Percentiles rank a stretch among this genome's conserved stretches.
Conservation (phyloP, 2,888 invertebrate species). For the Lasioglossum zephyrum region DNA sequence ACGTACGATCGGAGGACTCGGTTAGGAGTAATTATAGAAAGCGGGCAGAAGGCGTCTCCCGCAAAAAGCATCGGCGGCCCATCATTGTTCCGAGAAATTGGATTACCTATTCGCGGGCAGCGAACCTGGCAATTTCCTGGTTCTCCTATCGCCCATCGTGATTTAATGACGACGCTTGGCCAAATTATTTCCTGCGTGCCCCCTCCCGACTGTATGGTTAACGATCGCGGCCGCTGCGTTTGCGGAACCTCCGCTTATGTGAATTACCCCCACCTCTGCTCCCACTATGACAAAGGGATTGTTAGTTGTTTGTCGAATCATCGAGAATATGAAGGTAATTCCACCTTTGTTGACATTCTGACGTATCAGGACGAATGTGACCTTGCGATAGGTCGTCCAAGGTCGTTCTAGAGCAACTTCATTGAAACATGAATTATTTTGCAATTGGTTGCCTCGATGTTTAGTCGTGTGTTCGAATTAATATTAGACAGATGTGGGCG, state of each 20-base stretch:
- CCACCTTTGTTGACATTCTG: background rate
- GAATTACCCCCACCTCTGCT: slow-evolving; percentile 36
- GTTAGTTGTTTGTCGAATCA: background rate
- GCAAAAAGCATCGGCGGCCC: slow-evolving; percentile 52
- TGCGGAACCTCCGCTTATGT: slow-evolving; percentile 17
- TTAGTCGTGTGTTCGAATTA: background rate
- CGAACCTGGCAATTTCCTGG: slow-evolving; percentile 70
- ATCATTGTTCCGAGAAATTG: slow-evolving; percentile 67
- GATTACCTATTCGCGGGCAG: slow-evolving; percentile 63
- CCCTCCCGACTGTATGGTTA: slow-evolving; percentile 44
- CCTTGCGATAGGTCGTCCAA: background rate
- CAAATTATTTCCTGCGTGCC: slow-evolving; percentile 70
- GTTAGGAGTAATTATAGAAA: slow-evolving; percentile 70
- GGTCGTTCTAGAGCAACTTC: background rate
- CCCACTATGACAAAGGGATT: slow-evolving; percentile 4
- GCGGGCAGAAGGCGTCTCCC: slow-evolving; percentile 30
- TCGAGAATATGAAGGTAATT: background rate
- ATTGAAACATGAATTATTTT: background rate
- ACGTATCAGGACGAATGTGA: background rate
- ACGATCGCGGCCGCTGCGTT: slow-evolving; percentile 53
- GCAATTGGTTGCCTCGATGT: background rate
- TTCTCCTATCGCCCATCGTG: slow-evolving; percentile 42
- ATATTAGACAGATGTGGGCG: background rate
- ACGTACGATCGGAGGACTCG: slow-evolving; percentile 59
- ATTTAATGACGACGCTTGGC: slow-evolving; percentile 63